These are phyloP conservation scores for Polyergus mexicanus DNA, from an alignment of 1,140 invertebrate genomes.

Conservation along the genomic window DNA sequence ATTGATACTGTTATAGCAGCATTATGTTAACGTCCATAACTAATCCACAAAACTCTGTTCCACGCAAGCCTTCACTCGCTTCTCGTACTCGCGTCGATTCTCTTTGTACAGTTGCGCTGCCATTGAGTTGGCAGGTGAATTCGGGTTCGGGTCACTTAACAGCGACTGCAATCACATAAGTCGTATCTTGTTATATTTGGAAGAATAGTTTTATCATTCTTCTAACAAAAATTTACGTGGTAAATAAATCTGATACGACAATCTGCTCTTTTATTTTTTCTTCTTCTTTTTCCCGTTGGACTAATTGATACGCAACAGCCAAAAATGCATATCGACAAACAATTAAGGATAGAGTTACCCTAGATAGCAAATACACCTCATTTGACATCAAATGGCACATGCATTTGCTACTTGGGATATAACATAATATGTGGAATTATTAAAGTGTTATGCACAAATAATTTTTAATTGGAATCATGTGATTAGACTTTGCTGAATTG, in stretches of 20 bases:
- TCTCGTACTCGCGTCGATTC: conserved; percentile 98
- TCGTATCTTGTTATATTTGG: conserved; percentile 78
- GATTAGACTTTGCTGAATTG: conserved; percentile 85
- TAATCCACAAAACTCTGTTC: conserved; percentile 98
- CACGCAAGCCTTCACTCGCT: conserved; percentile 98
- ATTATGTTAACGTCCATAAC: conserved; percentile 83
- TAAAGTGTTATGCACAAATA: conserved; percentile 53
- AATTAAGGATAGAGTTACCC: conserved; percentile 57
- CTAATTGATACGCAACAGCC: background rate
- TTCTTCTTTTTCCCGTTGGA: background rate
- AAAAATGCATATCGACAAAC: conserved; percentile 5
- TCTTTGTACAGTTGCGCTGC: conserved; percentile 98
- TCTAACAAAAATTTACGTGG: conserved; percentile 52
- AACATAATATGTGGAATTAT: conserved; percentile 46
- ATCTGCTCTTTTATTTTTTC: conserved; percentile 8
- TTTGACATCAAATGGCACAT: background rate
- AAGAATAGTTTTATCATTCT: conserved; percentile 1
- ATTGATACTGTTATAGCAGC: conserved; percentile 78
- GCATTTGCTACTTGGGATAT: too few species aligned
- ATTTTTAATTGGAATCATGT: conserved; percentile 55
- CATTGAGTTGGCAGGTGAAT: conserved; percentile 98
- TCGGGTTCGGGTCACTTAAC: conserved; percentile 98
- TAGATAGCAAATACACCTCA: too few species aligned
- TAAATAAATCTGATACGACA: conserved; percentile 48
- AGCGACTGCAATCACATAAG: conserved; percentile 92